phyloP scores from a whole-genome alignment of 2,113 vertebrate species.

The Ochotona princeps region DNA sequence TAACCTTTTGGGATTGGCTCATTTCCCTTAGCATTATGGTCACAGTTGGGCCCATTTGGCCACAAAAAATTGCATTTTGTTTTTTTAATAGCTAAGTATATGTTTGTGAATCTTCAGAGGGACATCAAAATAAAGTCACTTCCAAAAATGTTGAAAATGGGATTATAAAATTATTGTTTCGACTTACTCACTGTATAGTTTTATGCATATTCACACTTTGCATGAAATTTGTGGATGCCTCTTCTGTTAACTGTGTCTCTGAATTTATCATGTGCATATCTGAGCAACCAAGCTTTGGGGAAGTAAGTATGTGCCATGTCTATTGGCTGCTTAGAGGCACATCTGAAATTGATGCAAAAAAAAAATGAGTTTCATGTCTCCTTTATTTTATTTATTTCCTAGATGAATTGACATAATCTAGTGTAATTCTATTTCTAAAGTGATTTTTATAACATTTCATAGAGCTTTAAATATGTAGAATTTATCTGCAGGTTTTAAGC shows the following conservation, averaged over 20 bases:
- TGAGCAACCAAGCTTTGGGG: neutral
- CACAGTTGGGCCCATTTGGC: no score
- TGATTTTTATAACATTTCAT: neutral
- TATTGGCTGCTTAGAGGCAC: neutral
- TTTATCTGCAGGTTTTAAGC: neutral
- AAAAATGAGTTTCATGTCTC: neutral
- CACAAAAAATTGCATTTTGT: no score
- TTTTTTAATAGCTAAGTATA: no score
- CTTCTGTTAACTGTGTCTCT: neutral
- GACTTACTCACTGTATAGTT: no score
- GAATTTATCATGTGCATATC: neutral
- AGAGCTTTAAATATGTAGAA: neutral
- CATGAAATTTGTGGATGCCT: no score
- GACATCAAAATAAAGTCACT: no score
- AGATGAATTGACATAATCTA: neutral
- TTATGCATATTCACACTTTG: no score
- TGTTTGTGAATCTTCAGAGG: neutral
- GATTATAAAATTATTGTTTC: no score
- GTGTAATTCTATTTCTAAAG: neutral
- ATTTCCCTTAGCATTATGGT: no score
- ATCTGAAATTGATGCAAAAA: neutral
- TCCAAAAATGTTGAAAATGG: no score
- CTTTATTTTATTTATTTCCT: constrained; percentile 2
- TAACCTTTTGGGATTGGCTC: no score
- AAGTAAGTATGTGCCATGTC: neutral